Base-by-base conservation (phyloP, 2,113 vertebrate genomes). In the Phalacrocorax aristotelis region DNA sequence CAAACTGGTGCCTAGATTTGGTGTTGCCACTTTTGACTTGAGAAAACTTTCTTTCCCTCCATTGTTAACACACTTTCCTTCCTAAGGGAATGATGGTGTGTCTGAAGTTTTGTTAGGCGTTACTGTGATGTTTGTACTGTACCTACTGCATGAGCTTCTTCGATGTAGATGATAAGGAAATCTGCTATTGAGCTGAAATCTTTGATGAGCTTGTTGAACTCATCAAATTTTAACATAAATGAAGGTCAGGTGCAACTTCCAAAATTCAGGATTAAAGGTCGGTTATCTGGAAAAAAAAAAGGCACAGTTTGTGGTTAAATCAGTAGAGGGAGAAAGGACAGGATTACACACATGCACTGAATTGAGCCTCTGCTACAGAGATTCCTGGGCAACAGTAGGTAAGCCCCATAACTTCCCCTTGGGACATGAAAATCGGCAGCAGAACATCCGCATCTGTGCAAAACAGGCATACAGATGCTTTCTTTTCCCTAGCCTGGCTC, bases 221-320 rank as follows among this genome's bases (percentile, higher is more conserved):
- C 98, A 62, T 98, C 98, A 94, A 99, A 99, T 97, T 98, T 99
- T 72, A 97, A 98, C 94, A 99, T 98, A 96, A 99, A 99, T 4
- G 99, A 99, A 95, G 99, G 99, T 99, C 99, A 99, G 96, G 99
- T 99, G 92, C 99, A 99, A 12, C 99, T 99, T 84, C 99, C 99
- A 93, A 99, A 99, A 95, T 98, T 99, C 95, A 99, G 88, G 77
- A 99, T 98, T 97, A 99, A 97, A 26, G 99, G 98, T 40, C 99
- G 97, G 64, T 94, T 98, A 12, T 81, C 99, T 99, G 78, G 62
- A 94, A 19, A 86, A 94, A 19, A 86, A 83, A 60, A 66, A 68
- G 0, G 18, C 58, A 64, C 13, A 77, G 10, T 62, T 42, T 32
- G 36, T 86, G 10, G 30, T 93, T 72, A 75, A 74, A 58, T 26